Evolutionary conservation across 1,140 invertebrate species (phyloP).

Genomic region (Tetranychus cinnabarinus): DNA sequence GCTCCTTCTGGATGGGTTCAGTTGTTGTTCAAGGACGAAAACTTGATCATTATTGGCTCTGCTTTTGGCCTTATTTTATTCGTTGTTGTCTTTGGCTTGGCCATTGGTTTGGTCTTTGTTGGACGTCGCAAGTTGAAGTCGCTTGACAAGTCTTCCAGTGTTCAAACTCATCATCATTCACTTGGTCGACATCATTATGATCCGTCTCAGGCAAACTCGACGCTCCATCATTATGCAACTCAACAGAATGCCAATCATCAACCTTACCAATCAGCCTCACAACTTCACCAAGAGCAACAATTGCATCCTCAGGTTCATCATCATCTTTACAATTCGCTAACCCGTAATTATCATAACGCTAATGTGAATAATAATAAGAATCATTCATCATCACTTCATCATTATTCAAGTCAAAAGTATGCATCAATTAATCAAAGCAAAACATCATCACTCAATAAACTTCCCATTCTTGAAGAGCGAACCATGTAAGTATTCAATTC

Average conservation of each 20-base stretch:
- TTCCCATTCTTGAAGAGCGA: neutral
- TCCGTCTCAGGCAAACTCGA: no score
- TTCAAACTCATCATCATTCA: neutral
- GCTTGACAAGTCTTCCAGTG: neutral
- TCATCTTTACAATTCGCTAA: no score
- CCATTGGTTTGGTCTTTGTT: constrained; percentile 7
- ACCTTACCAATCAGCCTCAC: no score
- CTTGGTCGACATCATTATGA: neutral
- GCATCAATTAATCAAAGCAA: neutral
- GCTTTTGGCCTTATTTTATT: constrained; percentile 13
- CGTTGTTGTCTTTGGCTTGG: constrained; percentile 10
- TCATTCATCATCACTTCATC: neutral
- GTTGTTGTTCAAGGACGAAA: constrained; percentile 13
- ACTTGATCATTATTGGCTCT: constrained; percentile 14
- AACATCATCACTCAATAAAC: neutral
- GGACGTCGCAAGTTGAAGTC: neutral
- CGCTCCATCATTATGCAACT: neutral
- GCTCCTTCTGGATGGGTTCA: constrained; percentile 13
- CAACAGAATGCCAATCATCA: no score
- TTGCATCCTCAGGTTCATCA: no score
- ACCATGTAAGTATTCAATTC: neutral
- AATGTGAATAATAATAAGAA: neutral
- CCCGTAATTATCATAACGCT: no score
- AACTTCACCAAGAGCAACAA: no score
- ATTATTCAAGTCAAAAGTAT: neutral